Evolutionary conservation across 2,888 invertebrate genomes (phyloP).

Genomic region (Chouioia cunea): DNA sequence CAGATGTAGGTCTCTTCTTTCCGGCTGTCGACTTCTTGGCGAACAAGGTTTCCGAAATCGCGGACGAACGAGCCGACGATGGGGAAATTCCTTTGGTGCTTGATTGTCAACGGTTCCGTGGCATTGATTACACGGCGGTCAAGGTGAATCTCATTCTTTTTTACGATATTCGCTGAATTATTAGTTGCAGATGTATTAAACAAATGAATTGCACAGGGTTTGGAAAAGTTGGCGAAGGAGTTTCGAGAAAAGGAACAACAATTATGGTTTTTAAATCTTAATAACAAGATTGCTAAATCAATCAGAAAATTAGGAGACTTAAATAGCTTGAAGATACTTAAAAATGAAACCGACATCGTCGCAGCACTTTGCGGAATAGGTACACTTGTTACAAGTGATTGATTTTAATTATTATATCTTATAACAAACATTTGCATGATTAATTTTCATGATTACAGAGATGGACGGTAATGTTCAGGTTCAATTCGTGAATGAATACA

Average conservation of each 20-base stretch:
- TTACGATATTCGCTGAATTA: too few relatives aligned
- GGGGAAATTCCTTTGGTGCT: conserved; percentile 72
- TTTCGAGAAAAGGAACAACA: conserved; percentile 70
- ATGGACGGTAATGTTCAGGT: conserved; percentile 17
- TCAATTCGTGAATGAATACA: conserved; percentile 16
- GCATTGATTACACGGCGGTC: conserved; percentile 78
- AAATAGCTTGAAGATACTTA: conserved; percentile 41
- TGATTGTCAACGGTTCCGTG: conserved; percentile 76
- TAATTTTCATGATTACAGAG: conserved; percentile 16
- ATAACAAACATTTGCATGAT: not conserved
- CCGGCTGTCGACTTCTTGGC: conserved; percentile 78
- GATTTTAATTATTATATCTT: not conserved
- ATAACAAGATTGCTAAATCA: conserved; percentile 33
- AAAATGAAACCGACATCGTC: conserved; percentile 40
- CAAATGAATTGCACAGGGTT: conserved; percentile 68
- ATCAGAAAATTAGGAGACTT: conserved; percentile 40
- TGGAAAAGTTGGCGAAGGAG: conserved; percentile 73
- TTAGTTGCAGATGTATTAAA: not conserved
- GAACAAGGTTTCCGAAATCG: conserved; percentile 71
- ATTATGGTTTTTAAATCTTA: conserved; percentile 70
- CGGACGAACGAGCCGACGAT: conserved; percentile 65
- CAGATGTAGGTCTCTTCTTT: conserved; percentile 78
- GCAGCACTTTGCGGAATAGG: conserved; percentile 12
- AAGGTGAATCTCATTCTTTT: conserved; percentile 68
- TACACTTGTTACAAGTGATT: conserved; percentile 7